Percentiles rank a stretch among this genome's conserved stretches.
These are phyloP conservation scores for Isoperla grammatica DNA, from an alignment of 2,888 invertebrate genomes.

Conservation along the genomic window DNA sequence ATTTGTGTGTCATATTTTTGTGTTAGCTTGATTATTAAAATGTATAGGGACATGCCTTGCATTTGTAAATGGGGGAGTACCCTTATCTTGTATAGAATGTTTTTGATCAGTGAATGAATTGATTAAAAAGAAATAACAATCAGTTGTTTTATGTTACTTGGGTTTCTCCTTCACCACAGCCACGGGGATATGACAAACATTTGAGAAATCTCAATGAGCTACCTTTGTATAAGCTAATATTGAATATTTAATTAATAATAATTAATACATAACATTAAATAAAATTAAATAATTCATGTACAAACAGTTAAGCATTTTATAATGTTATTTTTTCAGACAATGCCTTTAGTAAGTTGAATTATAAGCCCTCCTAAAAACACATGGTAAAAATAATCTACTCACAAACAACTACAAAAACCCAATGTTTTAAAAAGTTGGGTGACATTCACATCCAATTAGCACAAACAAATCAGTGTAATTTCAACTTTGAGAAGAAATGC, in stretches of 20 bases:
- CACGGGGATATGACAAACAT: conserved; percentile 6
- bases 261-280: background rate
- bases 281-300: background rate
- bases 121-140: background rate
- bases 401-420: too few relatives aligned
- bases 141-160: background rate
- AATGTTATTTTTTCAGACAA: too few relatives aligned
- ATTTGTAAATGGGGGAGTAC: conserved; percentile 30
- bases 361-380: too few relatives aligned
- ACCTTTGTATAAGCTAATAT: background rate
- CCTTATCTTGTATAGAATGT: conserved; percentile 29
- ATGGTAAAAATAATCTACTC: too few relatives aligned
- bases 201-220: conserved; percentile 1
- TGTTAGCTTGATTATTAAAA: conserved; percentile 28
- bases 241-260: conserved; percentile 1
- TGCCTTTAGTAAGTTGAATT: too few relatives aligned
- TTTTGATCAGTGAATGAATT: conserved; percentile 26
- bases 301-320: too few relatives aligned
- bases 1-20: conserved; percentile 27
- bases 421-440: too few relatives aligned
- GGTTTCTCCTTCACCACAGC: background rate
- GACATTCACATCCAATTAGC: too few relatives aligned
- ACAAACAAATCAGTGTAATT: too few relatives aligned
- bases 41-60: conserved; percentile 27
- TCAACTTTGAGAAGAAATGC: too few relatives aligned